Percentiles rank a stretch among this genome's conserved stretches.
These are phyloP conservation scores for Pelodiscus sinensis DNA, from an alignment of 2,113 vertebrate genomes.

Conservation along the genomic window DNA sequence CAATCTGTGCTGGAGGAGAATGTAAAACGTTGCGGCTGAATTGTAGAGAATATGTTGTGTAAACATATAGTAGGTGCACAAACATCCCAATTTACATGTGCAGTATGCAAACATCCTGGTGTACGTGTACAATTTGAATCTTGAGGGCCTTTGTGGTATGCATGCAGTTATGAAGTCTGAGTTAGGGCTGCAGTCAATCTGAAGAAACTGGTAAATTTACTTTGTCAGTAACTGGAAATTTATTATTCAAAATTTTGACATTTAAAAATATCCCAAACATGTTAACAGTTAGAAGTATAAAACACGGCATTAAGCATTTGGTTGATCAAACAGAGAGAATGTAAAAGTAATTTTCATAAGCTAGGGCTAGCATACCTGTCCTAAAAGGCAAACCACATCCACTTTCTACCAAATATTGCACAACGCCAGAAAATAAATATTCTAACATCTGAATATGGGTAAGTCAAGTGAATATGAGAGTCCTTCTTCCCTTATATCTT, in stretches of 20 bases:
- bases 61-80: rapidly evolving
- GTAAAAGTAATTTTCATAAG: neutral
- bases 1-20: rapidly evolving
- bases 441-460: too few species aligned
- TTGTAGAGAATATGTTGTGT: rapidly evolving
- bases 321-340: neutral
- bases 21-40: rapidly evolving
- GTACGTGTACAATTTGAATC: neutral
- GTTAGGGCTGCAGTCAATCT: rapidly evolving
- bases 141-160: rapidly evolving
- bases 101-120: neutral
- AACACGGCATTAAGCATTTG: rapidly evolving
- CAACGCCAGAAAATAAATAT: neutral
- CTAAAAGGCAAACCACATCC: neutral
- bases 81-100: neutral
- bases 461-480: rapidly evolving
- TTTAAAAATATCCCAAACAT: neutral
- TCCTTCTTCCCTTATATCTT: too few species aligned
- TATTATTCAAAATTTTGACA: rapidly evolving
- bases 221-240: rapidly evolving
- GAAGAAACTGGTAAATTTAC: rapidly evolving
- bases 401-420: neutral
- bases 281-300: neutral
- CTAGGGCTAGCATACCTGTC: neutral
- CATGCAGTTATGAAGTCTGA: rapidly evolving